Evolutionary conservation across 2,888 invertebrate species (phyloP).

Genomic region (Theodoxus fluviatilis): DNA sequence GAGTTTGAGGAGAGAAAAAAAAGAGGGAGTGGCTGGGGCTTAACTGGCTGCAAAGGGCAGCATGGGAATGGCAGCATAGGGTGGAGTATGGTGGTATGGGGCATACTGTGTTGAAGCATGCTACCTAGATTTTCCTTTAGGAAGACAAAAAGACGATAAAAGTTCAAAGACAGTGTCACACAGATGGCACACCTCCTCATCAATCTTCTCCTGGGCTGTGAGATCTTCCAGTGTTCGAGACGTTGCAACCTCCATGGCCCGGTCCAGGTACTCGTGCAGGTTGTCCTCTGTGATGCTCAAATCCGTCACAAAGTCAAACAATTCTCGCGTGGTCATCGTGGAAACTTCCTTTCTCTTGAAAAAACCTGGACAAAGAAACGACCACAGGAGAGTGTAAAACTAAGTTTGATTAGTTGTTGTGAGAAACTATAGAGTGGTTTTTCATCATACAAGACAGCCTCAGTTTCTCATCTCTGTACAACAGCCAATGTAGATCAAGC

Average conservation of each 20-base stretch:
- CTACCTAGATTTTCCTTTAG: background rate
- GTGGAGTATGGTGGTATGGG: no score
- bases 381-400: background rate
- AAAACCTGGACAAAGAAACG: conserved; percentile 73
- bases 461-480: no score
- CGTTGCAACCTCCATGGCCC: conserved; percentile 54
- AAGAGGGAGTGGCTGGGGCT: no score
- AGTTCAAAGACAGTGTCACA: background rate
- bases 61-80: no score
- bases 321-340: conserved; percentile 87
- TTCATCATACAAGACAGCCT: no score
- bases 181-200: conserved; percentile 74
- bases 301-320: conserved; percentile 97
- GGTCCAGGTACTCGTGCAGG: conserved; percentile 71
- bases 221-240: conserved; percentile 70
- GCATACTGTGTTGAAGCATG: no score
- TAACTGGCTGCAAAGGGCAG: no score
- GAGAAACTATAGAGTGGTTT: no score
- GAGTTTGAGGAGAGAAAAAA: no score
- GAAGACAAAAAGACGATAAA: background rate
- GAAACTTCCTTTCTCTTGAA: conserved; percentile 85
- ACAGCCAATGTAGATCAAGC: no score
- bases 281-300: conserved; percentile 81
- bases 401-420: no score
- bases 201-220: conserved; percentile 77